Evolutionary conservation across 1,140 invertebrate genomes (phyloP).

Genomic region (Heliconius congener): DNA sequence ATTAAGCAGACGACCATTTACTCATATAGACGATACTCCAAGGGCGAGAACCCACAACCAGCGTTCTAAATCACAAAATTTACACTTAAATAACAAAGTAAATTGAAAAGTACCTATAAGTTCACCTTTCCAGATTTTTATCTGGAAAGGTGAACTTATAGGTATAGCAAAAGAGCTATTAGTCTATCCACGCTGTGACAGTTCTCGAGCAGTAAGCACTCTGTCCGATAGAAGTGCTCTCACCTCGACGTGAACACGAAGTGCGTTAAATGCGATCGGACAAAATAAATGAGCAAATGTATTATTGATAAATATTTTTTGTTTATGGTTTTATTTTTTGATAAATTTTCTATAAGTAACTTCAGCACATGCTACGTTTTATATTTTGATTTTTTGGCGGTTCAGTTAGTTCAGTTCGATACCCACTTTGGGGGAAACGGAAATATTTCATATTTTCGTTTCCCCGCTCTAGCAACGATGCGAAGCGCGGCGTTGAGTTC

Average conservation of each 20-base stretch:
- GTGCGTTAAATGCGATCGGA: neutral
- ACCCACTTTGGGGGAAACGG: no score
- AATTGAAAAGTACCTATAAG: neutral
- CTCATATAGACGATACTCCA: no score
- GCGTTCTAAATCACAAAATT: neutral
- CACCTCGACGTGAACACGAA: conserved; percentile 16
- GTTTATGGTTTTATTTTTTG: no score
- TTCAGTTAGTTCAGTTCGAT: no score
- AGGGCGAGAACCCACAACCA: no score
- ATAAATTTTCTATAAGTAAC: no score
- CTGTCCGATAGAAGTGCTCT: conserved; percentile 22
- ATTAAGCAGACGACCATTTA: no score
- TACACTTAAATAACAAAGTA: neutral
- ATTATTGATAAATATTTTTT: neutral
- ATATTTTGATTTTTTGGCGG: no score
- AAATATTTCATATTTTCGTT: no score
- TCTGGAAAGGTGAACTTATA: no score
- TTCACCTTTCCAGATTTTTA: neutral
- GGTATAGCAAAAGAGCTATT: conserved; percentile 15
- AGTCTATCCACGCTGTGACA: conserved; percentile 18
- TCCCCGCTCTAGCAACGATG: neutral
- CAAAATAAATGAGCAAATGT: conserved; percentile 12
- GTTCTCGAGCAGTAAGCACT: conserved; percentile 22
- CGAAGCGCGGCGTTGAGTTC: no score
- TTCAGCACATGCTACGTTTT: no score